Evolutionary conservation across 1,140 invertebrate species (phyloP).

Genomic region (Lethrus apterus): DNA sequence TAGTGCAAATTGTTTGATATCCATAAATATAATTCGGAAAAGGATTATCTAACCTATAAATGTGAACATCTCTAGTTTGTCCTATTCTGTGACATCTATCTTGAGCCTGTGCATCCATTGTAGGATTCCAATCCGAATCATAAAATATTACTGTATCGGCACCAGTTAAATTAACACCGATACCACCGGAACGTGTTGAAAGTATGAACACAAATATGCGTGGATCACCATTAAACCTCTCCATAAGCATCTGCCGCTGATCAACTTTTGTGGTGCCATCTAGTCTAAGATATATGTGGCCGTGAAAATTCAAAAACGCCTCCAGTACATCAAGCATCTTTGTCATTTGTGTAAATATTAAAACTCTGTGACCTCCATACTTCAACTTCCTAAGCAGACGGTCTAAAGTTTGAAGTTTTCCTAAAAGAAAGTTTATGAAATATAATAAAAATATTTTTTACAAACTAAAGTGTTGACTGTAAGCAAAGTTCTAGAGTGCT

Average conservation of each 20-base stretch:
- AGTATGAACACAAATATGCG: slow-evolving; percentile 97
- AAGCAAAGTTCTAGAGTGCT: too few relatives aligned
- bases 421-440: slow-evolving; percentile 25
- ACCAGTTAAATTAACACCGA: slow-evolving; percentile 97
- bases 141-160: slow-evolving; percentile 99
- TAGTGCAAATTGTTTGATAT: neutral
- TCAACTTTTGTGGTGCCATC: slow-evolving; percentile 98
- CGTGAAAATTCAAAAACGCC: slow-evolving; percentile 94
- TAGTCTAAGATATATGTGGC: slow-evolving; percentile 91
- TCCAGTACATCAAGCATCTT: slow-evolving; percentile 98
- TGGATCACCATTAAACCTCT: slow-evolving; percentile 93
- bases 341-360: slow-evolving; percentile 99
- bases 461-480: neutral
- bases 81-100: slow-evolving; percentile 98
- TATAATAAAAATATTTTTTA: neutral
- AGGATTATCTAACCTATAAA: slow-evolving; percentile 64
- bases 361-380: slow-evolving; percentile 76
- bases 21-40: neutral
- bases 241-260: slow-evolving; percentile 93
- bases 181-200: slow-evolving; percentile 94
- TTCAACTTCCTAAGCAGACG: slow-evolving; percentile 78
- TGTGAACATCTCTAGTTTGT: slow-evolving; percentile 98
- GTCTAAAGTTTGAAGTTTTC: slow-evolving; percentile 76
- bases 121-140: slow-evolving; percentile 99
- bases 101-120: slow-evolving; percentile 99